phyloP scores from a whole-genome alignment of 2,888 invertebrate genomes.

The Platycheirus rosarum region DNA sequence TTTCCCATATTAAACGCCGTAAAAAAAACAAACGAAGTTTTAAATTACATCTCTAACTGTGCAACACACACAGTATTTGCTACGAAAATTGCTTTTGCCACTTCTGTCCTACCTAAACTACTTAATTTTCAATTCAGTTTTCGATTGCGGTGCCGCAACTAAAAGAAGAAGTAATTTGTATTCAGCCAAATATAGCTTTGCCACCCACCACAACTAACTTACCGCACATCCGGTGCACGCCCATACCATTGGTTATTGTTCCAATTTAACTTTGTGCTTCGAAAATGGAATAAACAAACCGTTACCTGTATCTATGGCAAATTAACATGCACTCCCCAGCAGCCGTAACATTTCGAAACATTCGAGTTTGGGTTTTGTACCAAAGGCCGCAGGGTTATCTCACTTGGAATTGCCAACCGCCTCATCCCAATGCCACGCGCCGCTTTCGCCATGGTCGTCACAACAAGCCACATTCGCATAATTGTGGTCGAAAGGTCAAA shows the following conservation, averaged over 20 bases:
- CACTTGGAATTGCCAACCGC: conserved; percentile 53
- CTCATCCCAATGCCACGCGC: background rate
- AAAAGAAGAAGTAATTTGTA: conserved; percentile 57
- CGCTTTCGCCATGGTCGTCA: background rate
- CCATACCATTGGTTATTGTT: conserved; percentile 45
- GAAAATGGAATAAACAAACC: conserved; percentile 61
- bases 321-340: conserved; percentile 47
- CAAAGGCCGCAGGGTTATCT: conserved; percentile 48
- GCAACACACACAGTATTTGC: too few species aligned
- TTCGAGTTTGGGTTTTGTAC: conserved; percentile 39
- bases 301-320: conserved; percentile 54
- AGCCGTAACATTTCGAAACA: conserved; percentile 46
- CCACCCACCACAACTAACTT: background rate
- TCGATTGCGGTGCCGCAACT: conserved; percentile 45
- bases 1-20: background rate
- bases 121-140: conserved; percentile 64
- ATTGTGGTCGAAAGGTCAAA: conserved; percentile 61
- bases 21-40: background rate
- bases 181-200: conserved; percentile 23
- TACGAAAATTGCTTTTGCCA: conserved; percentile 7
- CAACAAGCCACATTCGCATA: conserved; percentile 52
- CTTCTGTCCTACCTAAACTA: conserved; percentile 13
- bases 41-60: background rate
- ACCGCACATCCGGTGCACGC: conserved; percentile 19
- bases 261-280: conserved; percentile 57